phyloP scores from a whole-genome alignment of 2,113 vertebrate species.

The Chaetura pelagica region DNA sequence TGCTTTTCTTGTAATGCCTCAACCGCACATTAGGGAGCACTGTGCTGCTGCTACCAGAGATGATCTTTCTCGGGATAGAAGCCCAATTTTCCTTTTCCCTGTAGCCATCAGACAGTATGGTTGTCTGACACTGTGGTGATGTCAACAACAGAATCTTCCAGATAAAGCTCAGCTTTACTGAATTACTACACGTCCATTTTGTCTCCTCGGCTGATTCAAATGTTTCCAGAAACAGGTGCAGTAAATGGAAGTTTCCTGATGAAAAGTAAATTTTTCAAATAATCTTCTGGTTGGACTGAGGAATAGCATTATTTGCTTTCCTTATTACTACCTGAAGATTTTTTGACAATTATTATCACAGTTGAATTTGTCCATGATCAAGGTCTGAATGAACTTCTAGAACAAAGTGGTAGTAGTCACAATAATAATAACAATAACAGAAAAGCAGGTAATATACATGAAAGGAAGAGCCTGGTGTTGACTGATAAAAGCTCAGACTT shows the following conservation, averaged over 20 bases:
- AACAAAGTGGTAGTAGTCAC: not conserved
- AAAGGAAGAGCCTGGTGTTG: slow-evolving; percentile 33
- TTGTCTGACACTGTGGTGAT: not conserved
- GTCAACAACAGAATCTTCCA: not conserved
- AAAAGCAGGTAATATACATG: not conserved
- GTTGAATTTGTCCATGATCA: not conserved
- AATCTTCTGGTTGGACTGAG: not conserved
- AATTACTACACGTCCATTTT: not conserved
- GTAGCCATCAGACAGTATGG: not conserved
- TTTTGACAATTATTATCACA: not conserved
- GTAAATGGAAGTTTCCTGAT: not conserved
- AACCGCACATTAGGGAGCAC: not conserved
- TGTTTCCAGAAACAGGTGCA: not conserved
- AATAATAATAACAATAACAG: not conserved
- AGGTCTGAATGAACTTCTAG: not conserved
- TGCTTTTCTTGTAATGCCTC: not conserved
- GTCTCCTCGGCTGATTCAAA: not conserved
- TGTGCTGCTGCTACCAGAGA: not conserved
- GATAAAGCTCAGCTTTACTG: not conserved
- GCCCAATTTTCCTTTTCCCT: not conserved
- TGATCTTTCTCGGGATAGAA: not conserved
- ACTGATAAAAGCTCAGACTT: slow-evolving; percentile 16
- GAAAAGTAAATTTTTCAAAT: not conserved
- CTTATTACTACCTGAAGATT: not conserved
- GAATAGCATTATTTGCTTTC: not conserved